phyloP scores from a whole-genome alignment of 2,888 invertebrate genomes.

The Pimpla rufipes region DNA sequence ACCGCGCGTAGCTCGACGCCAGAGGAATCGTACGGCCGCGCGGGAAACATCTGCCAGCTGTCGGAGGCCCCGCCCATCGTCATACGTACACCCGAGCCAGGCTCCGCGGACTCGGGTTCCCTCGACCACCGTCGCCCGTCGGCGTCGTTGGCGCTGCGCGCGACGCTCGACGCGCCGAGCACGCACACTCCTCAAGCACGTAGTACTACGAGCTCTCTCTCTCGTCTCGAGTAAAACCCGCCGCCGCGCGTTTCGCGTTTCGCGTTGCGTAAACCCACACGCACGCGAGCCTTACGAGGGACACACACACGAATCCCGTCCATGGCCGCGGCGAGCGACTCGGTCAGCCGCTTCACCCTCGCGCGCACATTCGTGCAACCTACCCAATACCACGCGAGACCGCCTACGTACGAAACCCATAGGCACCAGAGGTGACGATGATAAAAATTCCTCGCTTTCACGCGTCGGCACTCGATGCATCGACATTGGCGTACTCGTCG shows the following conservation, averaged over 20 bases:
- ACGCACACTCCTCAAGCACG: slow-evolving; percentile 39
- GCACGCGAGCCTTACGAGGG: slow-evolving; percentile 54
- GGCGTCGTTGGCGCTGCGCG: background rate
- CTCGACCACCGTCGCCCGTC: too few species aligned
- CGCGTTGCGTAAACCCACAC: slow-evolving; percentile 62
- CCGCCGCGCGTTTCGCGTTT: too few species aligned
- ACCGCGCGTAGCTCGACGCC: slow-evolving; percentile 80
- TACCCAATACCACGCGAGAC: background rate
- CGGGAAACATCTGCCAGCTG: slow-evolving; percentile 88
- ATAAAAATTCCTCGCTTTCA: background rate
- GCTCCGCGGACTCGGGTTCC: too few species aligned
- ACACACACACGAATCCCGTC: slow-evolving; percentile 46
- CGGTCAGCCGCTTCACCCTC: slow-evolving; percentile 44
- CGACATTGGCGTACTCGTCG: background rate
- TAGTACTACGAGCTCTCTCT: slow-evolving; percentile 53
- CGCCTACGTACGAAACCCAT: background rate
- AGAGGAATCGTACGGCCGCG: slow-evolving; percentile 81
- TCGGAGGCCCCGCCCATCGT: slow-evolving; percentile 86
- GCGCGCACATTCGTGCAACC: slow-evolving; percentile 1
- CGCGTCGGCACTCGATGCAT: background rate
- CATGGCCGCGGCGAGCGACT: too few species aligned
- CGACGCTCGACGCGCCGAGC: background rate
- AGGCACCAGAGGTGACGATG: background rate
- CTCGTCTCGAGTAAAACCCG: slow-evolving; percentile 48
- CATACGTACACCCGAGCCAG: slow-evolving; percentile 77